phyloP scores from a whole-genome alignment of 2,888 invertebrate species.

The Rhopalosiphum nymphaeae region DNA sequence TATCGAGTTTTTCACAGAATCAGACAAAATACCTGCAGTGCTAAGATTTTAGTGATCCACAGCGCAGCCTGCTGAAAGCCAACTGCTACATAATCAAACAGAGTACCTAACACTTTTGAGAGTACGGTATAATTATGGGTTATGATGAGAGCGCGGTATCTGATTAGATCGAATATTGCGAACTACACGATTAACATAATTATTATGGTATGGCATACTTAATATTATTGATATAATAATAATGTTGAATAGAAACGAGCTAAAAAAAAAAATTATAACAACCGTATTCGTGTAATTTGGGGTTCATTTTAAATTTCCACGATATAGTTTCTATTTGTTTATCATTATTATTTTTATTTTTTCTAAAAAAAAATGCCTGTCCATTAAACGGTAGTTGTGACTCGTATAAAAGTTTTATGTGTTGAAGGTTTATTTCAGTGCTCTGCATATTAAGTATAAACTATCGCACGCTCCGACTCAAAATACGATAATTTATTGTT shows the following conservation, averaged over 20 bases:
- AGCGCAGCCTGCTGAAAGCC: background rate
- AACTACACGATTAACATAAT: background rate
- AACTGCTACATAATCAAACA: background rate
- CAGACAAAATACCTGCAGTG: background rate
- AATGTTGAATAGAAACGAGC: background rate
- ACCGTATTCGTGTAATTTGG: background rate
- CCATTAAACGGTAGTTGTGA: background rate
- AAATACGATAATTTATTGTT: background rate
- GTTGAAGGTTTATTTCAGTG: constrained; percentile 5
- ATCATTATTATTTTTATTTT: background rate
- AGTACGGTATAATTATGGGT: background rate
- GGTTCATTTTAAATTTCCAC: background rate
- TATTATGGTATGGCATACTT: background rate
- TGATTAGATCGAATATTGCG: background rate
- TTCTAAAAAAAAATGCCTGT: background rate
- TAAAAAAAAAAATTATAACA: background rate
- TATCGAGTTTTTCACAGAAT: background rate
- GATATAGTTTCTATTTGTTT: background rate
- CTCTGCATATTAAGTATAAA: background rate
- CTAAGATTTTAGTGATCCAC: background rate
- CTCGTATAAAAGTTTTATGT: constrained; percentile 7
- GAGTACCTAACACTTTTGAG: background rate
- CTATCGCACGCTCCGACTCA: background rate
- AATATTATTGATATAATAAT: background rate
- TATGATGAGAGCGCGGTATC: background rate